Percentiles rank a stretch among this genome's conserved stretches.
Evolutionary conservation across 2,888 invertebrate genomes (phyloP).

Genomic region (Acanthosepion esculentum): DNA sequence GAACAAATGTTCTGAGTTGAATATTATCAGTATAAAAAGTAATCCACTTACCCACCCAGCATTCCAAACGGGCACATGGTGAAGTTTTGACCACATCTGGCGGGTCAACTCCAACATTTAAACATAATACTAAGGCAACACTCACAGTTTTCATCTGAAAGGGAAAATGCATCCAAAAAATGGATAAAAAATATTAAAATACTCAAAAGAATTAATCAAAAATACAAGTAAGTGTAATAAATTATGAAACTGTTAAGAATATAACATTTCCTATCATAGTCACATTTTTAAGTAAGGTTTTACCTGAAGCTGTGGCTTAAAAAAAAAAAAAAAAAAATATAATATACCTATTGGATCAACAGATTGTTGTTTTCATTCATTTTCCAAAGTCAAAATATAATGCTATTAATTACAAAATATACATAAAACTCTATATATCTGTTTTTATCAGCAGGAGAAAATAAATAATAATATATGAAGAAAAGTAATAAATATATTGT

Average conservation of each 20-base stretch:
- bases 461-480: too few relatives aligned
- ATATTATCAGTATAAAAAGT: background rate
- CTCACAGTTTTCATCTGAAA: constrained; percentile 97
- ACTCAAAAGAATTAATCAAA: background rate
- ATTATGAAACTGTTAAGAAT: background rate
- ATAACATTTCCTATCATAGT: background rate
- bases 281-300: too few relatives aligned
- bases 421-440: too few relatives aligned
- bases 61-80: constrained; percentile 94
- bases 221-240: background rate
- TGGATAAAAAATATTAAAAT: background rate
- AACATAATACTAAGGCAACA: constrained; percentile 95
- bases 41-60: constrained; percentile 89
- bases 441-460: too few relatives aligned
- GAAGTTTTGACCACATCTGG: constrained; percentile 98
- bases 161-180: background rate
- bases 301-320: too few relatives aligned
- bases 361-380: too few relatives aligned
- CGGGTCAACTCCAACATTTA: constrained; percentile 99
- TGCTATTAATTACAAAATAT: too few relatives aligned
- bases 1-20: background rate
- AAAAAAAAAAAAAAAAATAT: too few relatives aligned
- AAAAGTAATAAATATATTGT: too few relatives aligned
- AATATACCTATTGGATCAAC: too few relatives aligned
- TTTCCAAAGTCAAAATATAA: too few relatives aligned